Percentiles rank a stretch among this genome's conserved stretches.
These are phyloP conservation scores for Taurulus bubalis DNA, from an alignment of 2,113 vertebrate species.

Conservation along the genomic window DNA sequence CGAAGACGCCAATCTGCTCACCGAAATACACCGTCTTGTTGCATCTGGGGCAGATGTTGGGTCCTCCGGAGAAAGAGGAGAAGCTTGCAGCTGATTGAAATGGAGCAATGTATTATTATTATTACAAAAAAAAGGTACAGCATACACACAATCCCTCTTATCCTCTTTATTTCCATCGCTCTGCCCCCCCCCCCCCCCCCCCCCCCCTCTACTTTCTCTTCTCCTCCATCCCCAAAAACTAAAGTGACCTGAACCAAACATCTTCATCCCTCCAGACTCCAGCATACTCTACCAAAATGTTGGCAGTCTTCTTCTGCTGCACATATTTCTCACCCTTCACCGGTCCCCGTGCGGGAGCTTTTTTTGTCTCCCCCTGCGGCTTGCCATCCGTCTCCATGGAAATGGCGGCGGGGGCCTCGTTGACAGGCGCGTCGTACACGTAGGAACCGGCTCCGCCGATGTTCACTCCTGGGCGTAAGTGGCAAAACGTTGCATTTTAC, in stretches of 20 bases:
- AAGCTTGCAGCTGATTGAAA: slow-evolving; percentile 88
- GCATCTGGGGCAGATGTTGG: slow-evolving; percentile 93
- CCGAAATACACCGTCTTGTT: slow-evolving; percentile 95
- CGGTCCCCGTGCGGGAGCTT: slow-evolving; percentile 86
- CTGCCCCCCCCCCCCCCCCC: too few species aligned
- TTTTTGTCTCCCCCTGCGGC: slow-evolving; percentile 84
- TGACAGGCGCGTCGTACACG: slow-evolving; percentile 86
- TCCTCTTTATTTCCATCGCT: not conserved
- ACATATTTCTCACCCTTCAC: slow-evolving; percentile 91
- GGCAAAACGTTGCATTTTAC: not conserved
- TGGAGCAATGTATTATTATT: not conserved
- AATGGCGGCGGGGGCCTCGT: slow-evolving; percentile 83
- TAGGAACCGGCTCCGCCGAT: slow-evolving; percentile 93
- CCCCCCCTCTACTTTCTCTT: too few species aligned
- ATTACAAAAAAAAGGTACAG: not conserved
- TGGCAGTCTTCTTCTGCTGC: slow-evolving; percentile 32
- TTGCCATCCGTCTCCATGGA: slow-evolving; percentile 82
- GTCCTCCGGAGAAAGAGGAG: slow-evolving; percentile 93
- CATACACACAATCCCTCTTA: not conserved
- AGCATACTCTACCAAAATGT: not conserved
- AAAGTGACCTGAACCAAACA: too few species aligned
- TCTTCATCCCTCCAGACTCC: not conserved
- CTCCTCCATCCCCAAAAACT: too few species aligned
- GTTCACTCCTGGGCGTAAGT: slow-evolving; percentile 87
- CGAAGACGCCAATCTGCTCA: slow-evolving; percentile 53